These are phyloP conservation scores for Reticulitermes lucifugus DNA, from an alignment of 2,888 invertebrate species.

Conservation along the genomic window DNA sequence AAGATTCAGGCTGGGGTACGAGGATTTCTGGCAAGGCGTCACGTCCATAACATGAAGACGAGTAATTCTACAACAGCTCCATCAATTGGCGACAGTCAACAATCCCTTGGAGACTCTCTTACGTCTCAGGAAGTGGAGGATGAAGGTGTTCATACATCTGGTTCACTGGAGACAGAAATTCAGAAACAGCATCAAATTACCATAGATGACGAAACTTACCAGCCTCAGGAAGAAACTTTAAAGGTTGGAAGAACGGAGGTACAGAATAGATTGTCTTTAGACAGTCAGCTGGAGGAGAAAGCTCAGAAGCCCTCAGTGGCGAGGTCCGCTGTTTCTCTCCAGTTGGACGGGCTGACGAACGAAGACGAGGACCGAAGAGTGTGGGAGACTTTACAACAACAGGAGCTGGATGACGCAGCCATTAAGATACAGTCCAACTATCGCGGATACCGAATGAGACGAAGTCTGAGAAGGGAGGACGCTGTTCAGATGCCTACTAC, in stretches of 20 bases:
- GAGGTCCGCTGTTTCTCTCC: constrained; percentile 45
- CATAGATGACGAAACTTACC: constrained; percentile 38
- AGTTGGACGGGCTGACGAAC: background rate
- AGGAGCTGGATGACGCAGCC: constrained; percentile 55
- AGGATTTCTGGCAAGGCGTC: constrained; percentile 55
- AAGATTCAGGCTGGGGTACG: constrained; percentile 56
- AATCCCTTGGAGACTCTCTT: constrained; percentile 38
- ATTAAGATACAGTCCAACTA: constrained; percentile 56
- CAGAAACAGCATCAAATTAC: constrained; percentile 44
- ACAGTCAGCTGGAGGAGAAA: constrained; percentile 36
- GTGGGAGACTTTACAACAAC: constrained; percentile 53
- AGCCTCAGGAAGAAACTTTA: background rate
- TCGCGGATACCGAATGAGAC: constrained; percentile 56
- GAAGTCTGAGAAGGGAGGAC: constrained; percentile 58
- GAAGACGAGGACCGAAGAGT: constrained; percentile 51
- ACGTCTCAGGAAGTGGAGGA: constrained; percentile 46
- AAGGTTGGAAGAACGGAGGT: background rate
- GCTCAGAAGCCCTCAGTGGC: background rate
- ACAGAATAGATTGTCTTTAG: constrained; percentile 39
- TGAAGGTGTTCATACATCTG: constrained; percentile 49
- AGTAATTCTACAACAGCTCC: constrained; percentile 46
- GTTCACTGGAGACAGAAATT: constrained; percentile 50
- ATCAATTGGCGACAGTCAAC: constrained; percentile 48
- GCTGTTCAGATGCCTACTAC: constrained; percentile 57
- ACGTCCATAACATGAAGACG: constrained; percentile 48